Conservation (phyloP, 2,888 invertebrate genomes). For the Pseudococcus longispinus region DNA sequence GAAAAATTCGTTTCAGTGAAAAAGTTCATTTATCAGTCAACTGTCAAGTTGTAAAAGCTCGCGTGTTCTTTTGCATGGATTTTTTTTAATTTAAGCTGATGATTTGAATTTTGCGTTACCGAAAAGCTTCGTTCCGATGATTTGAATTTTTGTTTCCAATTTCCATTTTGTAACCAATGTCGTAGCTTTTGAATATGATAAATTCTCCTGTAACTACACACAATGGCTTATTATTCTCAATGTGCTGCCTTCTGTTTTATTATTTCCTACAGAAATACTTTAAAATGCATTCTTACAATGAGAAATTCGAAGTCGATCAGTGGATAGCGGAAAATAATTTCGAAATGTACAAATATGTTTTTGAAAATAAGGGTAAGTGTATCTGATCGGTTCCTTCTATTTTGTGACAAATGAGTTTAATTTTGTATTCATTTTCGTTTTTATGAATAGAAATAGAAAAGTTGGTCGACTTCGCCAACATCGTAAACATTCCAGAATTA, state of each 20-base stretch:
- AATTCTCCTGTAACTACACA: constrained; percentile 4
- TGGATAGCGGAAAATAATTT: constrained; percentile 48
- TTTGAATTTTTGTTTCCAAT: not conserved
- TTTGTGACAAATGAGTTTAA: not conserved
- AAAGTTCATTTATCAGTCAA: constrained; percentile 18
- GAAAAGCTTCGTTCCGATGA: not conserved
- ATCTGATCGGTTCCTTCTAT: not conserved
- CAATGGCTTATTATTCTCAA: not conserved
- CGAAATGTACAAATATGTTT: constrained; percentile 5
- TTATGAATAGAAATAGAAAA: constrained; percentile 77
- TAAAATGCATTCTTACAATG: constrained; percentile 21
- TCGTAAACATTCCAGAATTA: constrained; percentile 80
- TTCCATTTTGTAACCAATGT: not conserved
- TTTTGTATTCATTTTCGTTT: constrained; percentile 2
- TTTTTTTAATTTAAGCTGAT: not conserved
- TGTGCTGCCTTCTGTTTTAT: constrained; percentile 18
- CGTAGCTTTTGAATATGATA: constrained; percentile 34
- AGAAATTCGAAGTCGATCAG: not conserved
- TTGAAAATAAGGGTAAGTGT: constrained; percentile 35
- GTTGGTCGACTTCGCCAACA: constrained; percentile 79
- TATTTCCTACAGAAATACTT: constrained; percentile 23
- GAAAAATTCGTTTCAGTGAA: not conserved
- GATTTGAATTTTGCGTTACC: not conserved
- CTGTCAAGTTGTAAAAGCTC: constrained; percentile 5
- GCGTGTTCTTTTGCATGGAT: not conserved